Conservation (phyloP, 2,797 vertebrate genomes). For the Rousettus madagascariensis region DNA sequence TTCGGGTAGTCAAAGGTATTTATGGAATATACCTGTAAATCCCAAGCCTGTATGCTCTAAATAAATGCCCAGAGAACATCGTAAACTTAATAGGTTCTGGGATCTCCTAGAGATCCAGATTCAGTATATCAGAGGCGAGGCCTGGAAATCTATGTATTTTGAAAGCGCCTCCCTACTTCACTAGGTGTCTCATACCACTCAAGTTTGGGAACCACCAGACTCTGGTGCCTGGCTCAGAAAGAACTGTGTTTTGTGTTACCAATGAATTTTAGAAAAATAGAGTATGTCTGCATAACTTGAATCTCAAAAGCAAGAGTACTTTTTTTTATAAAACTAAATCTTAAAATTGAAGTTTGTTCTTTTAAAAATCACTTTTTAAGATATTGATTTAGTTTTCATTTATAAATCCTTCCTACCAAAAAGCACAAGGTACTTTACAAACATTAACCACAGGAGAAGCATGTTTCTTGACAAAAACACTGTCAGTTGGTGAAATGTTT, state of each 20-base stretch:
- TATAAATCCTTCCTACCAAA: conserved; percentile 60
- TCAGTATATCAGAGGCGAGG: neutral
- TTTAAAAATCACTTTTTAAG: conserved; percentile 58
- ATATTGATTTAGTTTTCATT: conserved; percentile 64
- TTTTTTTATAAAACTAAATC: conserved; percentile 14
- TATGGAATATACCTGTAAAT: neutral
- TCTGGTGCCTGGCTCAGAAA: neutral
- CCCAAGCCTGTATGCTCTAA: neutral
- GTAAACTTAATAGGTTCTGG: neutral
- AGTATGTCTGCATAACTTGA: conserved; percentile 17
- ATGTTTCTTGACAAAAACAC: conserved; percentile 70
- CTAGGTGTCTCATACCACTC: neutral
- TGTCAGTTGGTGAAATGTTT: conserved; percentile 68
- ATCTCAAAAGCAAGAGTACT: conserved; percentile 4
- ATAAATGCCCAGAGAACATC: neutral
- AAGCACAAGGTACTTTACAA: conserved; percentile 68
- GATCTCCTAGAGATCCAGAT: neutral
- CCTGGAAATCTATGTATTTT: neutral
- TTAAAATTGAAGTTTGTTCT: conserved; percentile 49
- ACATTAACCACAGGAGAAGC: conserved; percentile 62
- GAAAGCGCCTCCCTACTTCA: neutral
- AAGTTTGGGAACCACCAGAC: neutral
- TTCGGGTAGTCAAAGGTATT: neutral
- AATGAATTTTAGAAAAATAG: conserved; percentile 29
- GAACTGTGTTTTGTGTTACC: neutral